These are phyloP conservation scores for Enteromius treurensis DNA, from an alignment of 2,797 vertebrate genomes.

Conservation along the genomic window DNA sequence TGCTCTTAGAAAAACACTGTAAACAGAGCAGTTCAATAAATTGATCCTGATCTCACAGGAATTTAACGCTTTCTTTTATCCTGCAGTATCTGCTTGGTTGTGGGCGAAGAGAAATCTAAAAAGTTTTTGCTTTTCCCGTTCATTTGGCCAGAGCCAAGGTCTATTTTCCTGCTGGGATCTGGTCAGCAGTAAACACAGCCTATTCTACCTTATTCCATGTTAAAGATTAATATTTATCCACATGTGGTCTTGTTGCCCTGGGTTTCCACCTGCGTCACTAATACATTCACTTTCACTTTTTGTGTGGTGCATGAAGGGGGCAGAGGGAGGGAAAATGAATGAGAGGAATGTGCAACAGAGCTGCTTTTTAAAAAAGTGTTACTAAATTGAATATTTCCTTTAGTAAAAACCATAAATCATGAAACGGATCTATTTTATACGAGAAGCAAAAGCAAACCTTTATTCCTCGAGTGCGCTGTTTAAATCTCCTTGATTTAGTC, in stretches of 20 bases:
- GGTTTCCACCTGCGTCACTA: constrained; percentile 7
- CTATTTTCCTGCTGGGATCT: constrained; percentile 4
- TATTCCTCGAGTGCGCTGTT: neutral
- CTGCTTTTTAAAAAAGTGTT: neutral
- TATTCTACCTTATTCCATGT: constrained; percentile 16
- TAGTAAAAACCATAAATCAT: neutral
- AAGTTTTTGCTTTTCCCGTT: constrained; percentile 11
- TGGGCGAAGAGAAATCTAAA: neutral
- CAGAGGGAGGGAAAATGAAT: neutral
- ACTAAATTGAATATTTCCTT: neutral
- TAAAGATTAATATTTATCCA: constrained; percentile 17
- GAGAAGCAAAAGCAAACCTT: neutral
- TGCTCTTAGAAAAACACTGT: neutral
- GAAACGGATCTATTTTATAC: neutral
- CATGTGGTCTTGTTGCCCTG: constrained; percentile 9
- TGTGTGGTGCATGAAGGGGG: neutral
- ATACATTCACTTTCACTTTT: constrained; percentile 28
- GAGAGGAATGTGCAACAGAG: neutral
- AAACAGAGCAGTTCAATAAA: neutral
- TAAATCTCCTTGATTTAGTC: neutral
- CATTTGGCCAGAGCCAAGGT: constrained; percentile 32
- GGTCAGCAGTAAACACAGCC: constrained; percentile 11
- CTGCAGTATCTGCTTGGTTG: neutral
- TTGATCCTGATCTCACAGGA: neutral
- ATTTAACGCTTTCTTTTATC: neutral